Base-by-base conservation (phyloP, 2,888 invertebrate species). In the Pseudanteris insignis region DNA sequence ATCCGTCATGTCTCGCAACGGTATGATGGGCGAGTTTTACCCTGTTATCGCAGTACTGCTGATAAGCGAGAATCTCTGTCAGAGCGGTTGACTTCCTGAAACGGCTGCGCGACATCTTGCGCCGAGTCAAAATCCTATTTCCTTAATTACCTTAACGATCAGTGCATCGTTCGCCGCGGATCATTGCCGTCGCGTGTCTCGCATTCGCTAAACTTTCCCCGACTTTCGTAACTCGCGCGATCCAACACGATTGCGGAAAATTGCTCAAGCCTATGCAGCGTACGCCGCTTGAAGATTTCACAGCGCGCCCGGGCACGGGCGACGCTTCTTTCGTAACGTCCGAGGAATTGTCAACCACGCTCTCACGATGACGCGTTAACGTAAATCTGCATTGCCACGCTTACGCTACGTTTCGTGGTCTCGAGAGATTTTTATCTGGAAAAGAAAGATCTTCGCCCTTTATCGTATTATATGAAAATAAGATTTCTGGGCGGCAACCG, bases 111-210 rank as follows among this genome's bases (percentile, higher is more conserved):
- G 26, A 34, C 26, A 44, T 33, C 15, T 6, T 18, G 13, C 25
- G 10, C 12, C 25, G 25, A 44, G 5, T 14, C 10, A 15, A 44
- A 44, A 34, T 44, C 11, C 44, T 12, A 44, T 44, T 44, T 34
- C 26, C 33, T 44, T 33, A 11, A 44, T 44, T 26, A 34, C 44
- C 24, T n/a, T 26, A 44, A 44, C 15, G 44, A 34, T 34, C 44
- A 44, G 11, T 14, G 8, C 2, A 2, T 2, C 6, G 18, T 9
- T 18, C 18, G n/a, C 10, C 30, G 9, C 40, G 9, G n/a, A 18
- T 18, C 13, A 12, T 28, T 5, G 11, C 4, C 10, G 13, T 43
- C 13, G 32, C 43, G 9, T 43, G 43, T 32, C 28, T 41, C 25
- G 10, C 25, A 43, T 32, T 26, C 8, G 4, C 9, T 15, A n/a